Base-by-base conservation (phyloP, 2,113 vertebrate species). In the Macroglossus sobrinus region DNA sequence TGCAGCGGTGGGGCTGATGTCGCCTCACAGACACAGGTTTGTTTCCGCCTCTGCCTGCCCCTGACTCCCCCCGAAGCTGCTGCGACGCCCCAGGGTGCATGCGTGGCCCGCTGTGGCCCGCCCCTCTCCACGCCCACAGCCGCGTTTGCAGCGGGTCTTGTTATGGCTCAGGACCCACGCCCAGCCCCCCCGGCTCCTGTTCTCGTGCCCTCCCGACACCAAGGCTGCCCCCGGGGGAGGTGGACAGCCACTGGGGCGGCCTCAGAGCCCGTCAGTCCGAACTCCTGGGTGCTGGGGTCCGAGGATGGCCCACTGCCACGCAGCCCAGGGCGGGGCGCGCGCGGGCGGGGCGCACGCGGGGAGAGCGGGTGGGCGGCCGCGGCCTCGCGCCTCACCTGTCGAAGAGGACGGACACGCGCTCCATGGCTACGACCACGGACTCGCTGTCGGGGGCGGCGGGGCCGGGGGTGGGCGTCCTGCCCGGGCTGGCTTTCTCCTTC, bases 351-450 rank as follows among this genome's bases (percentile, higher is more conserved):
- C 16, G 5, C 50, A 15, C 15, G 50, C 50, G 4, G 47, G 0
- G 14, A 50, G 47, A 3, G 13, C 47, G 13, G 47, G 15, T 14
- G 50, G 15, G 50, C 50, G 14, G 5, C 50, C 50, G 15, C 50
- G 71, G 64, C n/a, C 12, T 12, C 0, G 0, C 1, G 4, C 10
- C 97, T 97, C 98, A 99, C 99, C 99, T 99, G 98, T 99, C 99
- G 18, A 99, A 99, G 59, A 99, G 99, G 80, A 99, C 99, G 50
- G 99, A 99, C 12, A 99, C 99, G 4, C 99, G 99, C 97, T 99
- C 99, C 99, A 99, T 99, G 61, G 99, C 99, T 5, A 99, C 99
- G 1, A 99, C 99, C 97, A 99, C 99, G 0, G 99, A 99, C 96
- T 99, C 99, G 4, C 99, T 99, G 98, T 99, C 99, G 0, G 99